phyloP scores from a whole-genome alignment of 2,113 vertebrate species.

The Mus spicilegus region DNA sequence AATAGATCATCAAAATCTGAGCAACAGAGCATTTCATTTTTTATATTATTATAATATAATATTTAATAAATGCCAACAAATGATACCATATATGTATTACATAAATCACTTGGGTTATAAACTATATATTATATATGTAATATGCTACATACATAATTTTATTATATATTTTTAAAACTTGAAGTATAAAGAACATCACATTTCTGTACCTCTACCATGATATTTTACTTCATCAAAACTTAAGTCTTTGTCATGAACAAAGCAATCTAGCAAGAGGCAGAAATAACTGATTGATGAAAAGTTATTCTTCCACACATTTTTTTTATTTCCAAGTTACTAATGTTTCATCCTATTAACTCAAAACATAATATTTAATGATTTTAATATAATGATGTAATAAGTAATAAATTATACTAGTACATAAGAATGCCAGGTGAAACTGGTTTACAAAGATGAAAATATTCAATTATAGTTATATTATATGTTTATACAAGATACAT shows the following conservation, averaged over 20 bases:
- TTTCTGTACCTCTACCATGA: neutral
- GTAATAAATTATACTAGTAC: no score
- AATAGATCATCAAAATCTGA: neutral
- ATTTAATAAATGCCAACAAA: neutral
- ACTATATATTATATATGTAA: neutral
- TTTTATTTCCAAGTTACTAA: neutral
- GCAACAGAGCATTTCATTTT: neutral
- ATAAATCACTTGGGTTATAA: neutral
- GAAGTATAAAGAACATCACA: neutral
- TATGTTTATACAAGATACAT: neutral
- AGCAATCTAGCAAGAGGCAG: neutral
- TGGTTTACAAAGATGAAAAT: neutral
- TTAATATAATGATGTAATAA: neutral
- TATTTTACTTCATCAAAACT: neutral
- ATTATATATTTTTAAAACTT: neutral
- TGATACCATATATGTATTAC: neutral
- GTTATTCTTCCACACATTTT: neutral
- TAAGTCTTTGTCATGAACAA: neutral
- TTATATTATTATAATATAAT: neutral
- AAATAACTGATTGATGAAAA: neutral
- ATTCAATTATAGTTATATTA: neutral
- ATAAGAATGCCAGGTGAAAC: neutral
- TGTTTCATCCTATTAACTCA: neutral
- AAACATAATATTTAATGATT: neutral
- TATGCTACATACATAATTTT: neutral